Base-by-base conservation (phyloP, 2,888 invertebrate genomes). In the Chelonus formosanus region DNA sequence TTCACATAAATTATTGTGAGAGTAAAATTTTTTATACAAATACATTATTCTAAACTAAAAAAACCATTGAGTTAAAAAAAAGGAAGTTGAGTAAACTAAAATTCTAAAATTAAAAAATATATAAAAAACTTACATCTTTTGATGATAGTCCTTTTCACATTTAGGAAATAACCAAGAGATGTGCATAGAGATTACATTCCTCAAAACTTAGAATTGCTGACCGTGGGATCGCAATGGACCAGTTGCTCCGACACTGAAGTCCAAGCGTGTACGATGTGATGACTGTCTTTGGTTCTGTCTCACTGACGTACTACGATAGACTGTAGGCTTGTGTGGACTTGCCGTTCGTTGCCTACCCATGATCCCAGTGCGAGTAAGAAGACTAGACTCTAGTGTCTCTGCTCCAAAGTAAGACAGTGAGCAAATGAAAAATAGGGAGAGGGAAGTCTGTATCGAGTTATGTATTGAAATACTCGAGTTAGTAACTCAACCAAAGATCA, bases 181-280 rank as follows among this genome's bases (percentile, higher is more conserved):
- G 44, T 48, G 57, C 71, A 74, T 71, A 72, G 75, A 75, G 81
- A 79, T 82, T 78, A 82, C 83, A 83, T 83, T 82, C 80, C 81
- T 80, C 74, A 73, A 62, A 61, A 67, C 71, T 73, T 60, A 72
- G 66, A 68, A 67, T 69, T 66, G 70, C 73, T 70, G 59, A 66
- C 68, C 65, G 67, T 65, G 70, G 69, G 69, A 72, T 73, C 71
- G 70, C 73, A 72, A 70, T 76, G 82, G 82, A 81, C 81, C 79
- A 81, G 80, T 81, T 77, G 80, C 83, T 82, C 81, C 81, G 81
- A 82, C 76, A 76, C 80, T 79, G 79, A 80, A 79, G 75, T 78
- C 79, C 80, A 76, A 75, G 75, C 76, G 71, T 69, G 20, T 20
- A 20, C 20, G 20, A 67, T 35, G n/a, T 44, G 47, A 68, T 35